These are phyloP conservation scores for Drosophila bifasciata DNA, from an alignment of 1,140 invertebrate species.

Conservation along the genomic window DNA sequence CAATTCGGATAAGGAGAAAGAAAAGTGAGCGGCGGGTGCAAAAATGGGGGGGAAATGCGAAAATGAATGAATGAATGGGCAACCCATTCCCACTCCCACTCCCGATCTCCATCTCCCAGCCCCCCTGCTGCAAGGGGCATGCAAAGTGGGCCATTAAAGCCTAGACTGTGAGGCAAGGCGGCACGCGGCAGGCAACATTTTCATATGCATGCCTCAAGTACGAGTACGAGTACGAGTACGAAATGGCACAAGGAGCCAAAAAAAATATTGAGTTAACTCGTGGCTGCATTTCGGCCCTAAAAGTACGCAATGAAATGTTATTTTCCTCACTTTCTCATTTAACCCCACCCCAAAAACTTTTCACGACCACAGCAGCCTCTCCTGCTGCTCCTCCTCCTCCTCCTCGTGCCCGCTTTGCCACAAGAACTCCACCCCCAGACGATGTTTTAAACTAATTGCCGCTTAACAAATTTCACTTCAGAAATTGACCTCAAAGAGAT, in stretches of 20 bases:
- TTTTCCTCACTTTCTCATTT: slow-evolving; percentile 45
- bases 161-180: slow-evolving; percentile 2
- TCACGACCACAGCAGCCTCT: background rate
- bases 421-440: slow-evolving; percentile 14
- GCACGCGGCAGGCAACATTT: slow-evolving; percentile 8
- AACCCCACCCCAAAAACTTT: slow-evolving; percentile 44
- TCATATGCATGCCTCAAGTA: slow-evolving; percentile 57
- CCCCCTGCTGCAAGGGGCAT: too few species aligned
- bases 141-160: slow-evolving; percentile 44
- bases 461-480: slow-evolving; percentile 10
- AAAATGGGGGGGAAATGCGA: slow-evolving; percentile 16
- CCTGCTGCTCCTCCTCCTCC: slow-evolving; percentile 1
- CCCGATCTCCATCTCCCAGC: background rate
- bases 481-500: slow-evolving; percentile 32
- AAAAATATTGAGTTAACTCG: slow-evolving; percentile 58
- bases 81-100: slow-evolving; percentile 10
- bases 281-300: slow-evolving; percentile 36
- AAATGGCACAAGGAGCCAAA: slow-evolving; percentile 48
- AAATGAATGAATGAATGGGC: slow-evolving; percentile 53
- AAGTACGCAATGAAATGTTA: slow-evolving; percentile 52
- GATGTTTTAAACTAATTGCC: slow-evolving; percentile 30
- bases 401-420: slow-evolving; percentile 6
- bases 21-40: slow-evolving; percentile 47
- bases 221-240: slow-evolving; percentile 34
- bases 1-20: slow-evolving; percentile 49